Evolutionary conservation across 2,797 vertebrate species (phyloP).

Genomic region (Atherinosoma microstoma): DNA sequence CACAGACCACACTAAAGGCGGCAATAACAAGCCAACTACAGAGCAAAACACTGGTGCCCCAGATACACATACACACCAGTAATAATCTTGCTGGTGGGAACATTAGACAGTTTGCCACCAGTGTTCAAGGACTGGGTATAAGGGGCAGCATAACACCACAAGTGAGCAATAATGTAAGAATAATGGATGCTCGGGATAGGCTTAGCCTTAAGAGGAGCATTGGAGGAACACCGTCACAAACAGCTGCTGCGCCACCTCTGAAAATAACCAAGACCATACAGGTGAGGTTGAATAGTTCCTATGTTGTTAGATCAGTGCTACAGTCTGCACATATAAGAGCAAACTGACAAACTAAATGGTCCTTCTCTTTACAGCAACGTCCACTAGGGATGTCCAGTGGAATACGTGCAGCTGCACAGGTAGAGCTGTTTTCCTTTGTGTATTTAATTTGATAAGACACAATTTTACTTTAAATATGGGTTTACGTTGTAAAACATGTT

Average conservation of each 20-base stretch:
- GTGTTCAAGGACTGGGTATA: conserved; percentile 65
- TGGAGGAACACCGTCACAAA: conserved; percentile 78
- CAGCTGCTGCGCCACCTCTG: conserved; percentile 79
- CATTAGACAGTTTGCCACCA: conserved; percentile 67
- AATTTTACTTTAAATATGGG: not conserved
- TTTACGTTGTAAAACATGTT: not conserved
- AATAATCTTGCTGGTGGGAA: conserved; percentile 53
- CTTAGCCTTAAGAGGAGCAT: conserved; percentile 91
- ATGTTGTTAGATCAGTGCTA: not conserved
- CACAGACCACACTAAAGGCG: conserved; percentile 49
- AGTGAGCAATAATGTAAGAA: conserved; percentile 82
- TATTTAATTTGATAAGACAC: not conserved
- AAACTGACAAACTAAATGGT: not conserved
- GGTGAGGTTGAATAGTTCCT: conserved; percentile 71
- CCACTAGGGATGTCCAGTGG: conserved; percentile 78
- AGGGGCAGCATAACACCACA: conserved; percentile 62
- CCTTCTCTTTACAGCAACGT: conserved; percentile 74
- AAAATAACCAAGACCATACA: conserved; percentile 99
- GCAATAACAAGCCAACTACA: conserved; percentile 61
- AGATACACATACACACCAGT: conserved; percentile 79
- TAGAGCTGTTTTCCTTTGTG: conserved; percentile 28
- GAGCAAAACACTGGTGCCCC: conserved; percentile 67
- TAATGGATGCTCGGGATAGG: conserved; percentile 93
- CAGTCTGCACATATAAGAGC: not conserved
- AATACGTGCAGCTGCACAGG: conserved; percentile 72